phyloP scores from a whole-genome alignment of 2,113 vertebrate species.

The Lasiurus borealis region DNA sequence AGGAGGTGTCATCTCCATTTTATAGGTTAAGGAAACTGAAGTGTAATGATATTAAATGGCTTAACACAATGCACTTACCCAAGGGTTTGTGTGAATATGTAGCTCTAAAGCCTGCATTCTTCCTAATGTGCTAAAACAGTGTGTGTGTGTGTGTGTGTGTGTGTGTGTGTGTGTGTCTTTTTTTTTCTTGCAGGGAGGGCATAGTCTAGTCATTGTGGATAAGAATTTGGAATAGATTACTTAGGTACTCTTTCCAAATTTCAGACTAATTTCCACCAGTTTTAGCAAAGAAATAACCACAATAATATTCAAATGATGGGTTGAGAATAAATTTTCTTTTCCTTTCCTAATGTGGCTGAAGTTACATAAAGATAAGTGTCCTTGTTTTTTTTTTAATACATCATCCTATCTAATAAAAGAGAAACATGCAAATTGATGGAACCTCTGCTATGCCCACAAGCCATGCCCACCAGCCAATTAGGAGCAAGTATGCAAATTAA shows the following conservation, averaged over 20 bases:
- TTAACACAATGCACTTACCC: neutral
- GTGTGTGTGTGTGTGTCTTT: neutral
- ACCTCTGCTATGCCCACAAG: too few relatives aligned
- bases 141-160: neutral
- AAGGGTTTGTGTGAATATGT: neutral
- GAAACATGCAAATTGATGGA: too few relatives aligned
- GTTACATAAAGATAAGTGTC: neutral
- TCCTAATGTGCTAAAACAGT: neutral
- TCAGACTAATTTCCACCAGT: conserved; percentile 27
- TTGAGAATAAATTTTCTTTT: neutral
- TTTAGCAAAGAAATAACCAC: neutral
- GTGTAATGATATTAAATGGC: neutral
- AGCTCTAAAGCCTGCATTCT: neutral
- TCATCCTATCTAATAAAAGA: neutral
- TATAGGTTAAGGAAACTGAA: neutral
- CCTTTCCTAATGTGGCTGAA: conserved; percentile 26
- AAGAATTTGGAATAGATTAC: conserved; percentile 6
- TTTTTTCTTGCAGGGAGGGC: neutral
- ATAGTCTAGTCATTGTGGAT: neutral
- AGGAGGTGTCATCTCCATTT: neutral
- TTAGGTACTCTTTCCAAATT: conserved; percentile 10
- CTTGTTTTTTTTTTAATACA: neutral
- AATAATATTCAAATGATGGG: neutral
- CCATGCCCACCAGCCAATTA: too few relatives aligned
- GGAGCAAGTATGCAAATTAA: too few relatives aligned